These are phyloP conservation scores for Acanthosepion pharaonis DNA, from an alignment of 2,888 invertebrate genomes.

Conservation along the genomic window DNA sequence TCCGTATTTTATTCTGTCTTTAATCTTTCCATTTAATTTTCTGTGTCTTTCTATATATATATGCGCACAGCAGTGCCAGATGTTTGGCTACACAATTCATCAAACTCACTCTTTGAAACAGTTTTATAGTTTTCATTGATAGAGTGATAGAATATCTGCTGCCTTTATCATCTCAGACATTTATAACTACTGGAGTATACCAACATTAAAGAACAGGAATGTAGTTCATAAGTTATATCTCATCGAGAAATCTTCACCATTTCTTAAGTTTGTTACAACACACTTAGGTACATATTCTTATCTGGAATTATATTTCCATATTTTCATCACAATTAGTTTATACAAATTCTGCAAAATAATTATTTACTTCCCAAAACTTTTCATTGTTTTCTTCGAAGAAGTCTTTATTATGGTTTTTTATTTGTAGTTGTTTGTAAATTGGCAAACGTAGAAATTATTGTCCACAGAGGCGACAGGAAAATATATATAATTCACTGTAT, in stretches of 20 bases:
- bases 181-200: not conserved
- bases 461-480: no score
- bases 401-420: no score
- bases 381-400: no score
- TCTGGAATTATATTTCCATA: no score
- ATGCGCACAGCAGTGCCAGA: not conserved
- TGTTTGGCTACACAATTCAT: not conserved
- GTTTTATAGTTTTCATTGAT: not conserved
- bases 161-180: not conserved
- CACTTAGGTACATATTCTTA: no score
- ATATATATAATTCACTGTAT: no score
- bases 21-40: not conserved
- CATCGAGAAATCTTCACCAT: not conserved
- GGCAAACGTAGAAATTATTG: no score
- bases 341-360: no score
- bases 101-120: not conserved
- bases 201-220: not conserved
- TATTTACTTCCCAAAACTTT: no score
- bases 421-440: no score
- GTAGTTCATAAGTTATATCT: not conserved
- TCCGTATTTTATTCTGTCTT: not conserved
- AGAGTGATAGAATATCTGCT: not conserved
- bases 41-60: not conserved
- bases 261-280: no score
- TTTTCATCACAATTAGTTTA: no score